Evolutionary conservation across 2,113 vertebrate species (phyloP).

Genomic region (Stigmatopora argus): DNA sequence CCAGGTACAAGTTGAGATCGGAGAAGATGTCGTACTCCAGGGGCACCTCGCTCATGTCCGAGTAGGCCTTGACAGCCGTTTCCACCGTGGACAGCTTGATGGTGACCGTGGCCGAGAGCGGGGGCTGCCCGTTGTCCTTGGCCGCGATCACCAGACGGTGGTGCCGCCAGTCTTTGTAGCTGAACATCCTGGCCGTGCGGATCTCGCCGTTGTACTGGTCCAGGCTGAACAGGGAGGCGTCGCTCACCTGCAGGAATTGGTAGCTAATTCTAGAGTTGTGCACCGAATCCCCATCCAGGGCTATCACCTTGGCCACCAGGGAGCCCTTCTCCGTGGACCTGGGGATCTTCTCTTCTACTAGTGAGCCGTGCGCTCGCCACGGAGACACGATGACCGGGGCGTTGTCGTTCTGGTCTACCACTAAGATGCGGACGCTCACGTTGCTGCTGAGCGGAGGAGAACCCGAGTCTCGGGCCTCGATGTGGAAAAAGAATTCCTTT

Average conservation of each 20-base stretch:
- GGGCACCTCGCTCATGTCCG: constrained; percentile 72
- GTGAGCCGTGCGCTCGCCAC: constrained; percentile 65
- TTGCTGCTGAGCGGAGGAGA: constrained; percentile 68
- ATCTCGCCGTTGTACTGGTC: constrained; percentile 72
- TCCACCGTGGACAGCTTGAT: constrained; percentile 67
- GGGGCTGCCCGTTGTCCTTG: constrained; percentile 72
- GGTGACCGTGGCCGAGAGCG: constrained; percentile 76
- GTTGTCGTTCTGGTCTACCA: constrained; percentile 79
- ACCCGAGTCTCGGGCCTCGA: constrained; percentile 63
- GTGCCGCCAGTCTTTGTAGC: constrained; percentile 68
- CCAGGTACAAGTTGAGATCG: constrained; percentile 55
- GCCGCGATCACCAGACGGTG: constrained; percentile 74
- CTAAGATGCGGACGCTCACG: constrained; percentile 67
- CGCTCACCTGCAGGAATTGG: constrained; percentile 72
- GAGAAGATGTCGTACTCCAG: constrained; percentile 62
- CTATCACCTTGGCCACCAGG: constrained; percentile 64
- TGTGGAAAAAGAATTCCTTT: constrained; percentile 61
- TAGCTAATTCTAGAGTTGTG: constrained; percentile 75
- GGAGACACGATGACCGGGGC: constrained; percentile 73
- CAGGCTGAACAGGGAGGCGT: constrained; percentile 75
- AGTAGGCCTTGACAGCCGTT: constrained; percentile 51
- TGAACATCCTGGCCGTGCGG: constrained; percentile 74
- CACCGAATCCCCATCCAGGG: constrained; percentile 70
- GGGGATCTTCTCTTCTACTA: constrained; percentile 66
- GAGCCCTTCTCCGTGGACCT: constrained; percentile 66